Evolutionary conservation across 2,888 invertebrate genomes (phyloP), one percentile per base, ranked within the genome.

Genomic region (Peribatodes rhomboidaria): DNA sequence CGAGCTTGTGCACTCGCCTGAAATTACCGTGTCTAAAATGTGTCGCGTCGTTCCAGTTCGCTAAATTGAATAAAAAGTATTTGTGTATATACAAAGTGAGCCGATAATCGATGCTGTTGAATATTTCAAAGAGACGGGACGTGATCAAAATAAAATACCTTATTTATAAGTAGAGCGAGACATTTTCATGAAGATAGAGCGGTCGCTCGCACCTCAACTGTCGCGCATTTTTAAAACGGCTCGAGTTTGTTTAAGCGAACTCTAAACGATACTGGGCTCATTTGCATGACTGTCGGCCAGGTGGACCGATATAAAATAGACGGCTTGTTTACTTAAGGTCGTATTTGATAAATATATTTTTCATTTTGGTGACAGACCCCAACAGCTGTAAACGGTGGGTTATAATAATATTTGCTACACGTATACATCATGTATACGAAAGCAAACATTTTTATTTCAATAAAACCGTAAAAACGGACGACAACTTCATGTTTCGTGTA

Each of bases 51-150:
- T 76, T 76, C 78, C 80, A 73, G 68, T 78, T 77, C 79, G 71
- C 73, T 76, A 86, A 88, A 89, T 88, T 86, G 84, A 89, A 90
- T 88, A 83, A 87, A 88, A 89, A 85, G 79, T 82, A 84, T 88
- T 88, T 87, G 88, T 88, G 79, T 86, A n/a, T n/a, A n/a, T n/a
- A 89, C 88, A 90, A 90, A 90, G 85, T 85, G 87, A 82, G 81
- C 80, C 82, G 87, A 89, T 91, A 90, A 90, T 89, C 89, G 89
- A 89, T 85, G 83, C 84, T 80, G 84, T 87, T 89, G 88, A 90
- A 91, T 90, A 90, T 90, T 90, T 88, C 86, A 88, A 86, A 84
- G 83, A 82, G 78, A 76, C 75, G 82, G 77, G 75, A 85, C 88
- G 88, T 89, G 88, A 90, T 83, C 79, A 78, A 88, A 89, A 89